Base-by-base conservation (phyloP, 2,888 invertebrate genomes). In the Silvanus unidentatus region DNA sequence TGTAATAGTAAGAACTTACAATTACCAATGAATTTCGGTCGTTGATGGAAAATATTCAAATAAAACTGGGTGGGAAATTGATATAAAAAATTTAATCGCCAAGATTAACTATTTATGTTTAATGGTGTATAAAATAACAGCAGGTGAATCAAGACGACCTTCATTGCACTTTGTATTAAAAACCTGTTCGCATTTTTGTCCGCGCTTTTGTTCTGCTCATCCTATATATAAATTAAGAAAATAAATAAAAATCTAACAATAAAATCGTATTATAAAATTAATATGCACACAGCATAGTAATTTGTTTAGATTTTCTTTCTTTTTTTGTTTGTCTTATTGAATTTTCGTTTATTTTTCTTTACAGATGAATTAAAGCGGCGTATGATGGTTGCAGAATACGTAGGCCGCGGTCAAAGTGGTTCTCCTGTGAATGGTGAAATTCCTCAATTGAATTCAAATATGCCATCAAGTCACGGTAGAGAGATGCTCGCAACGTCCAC, bases 371-470 rank as follows among this genome's bases (percentile, higher is more conserved):
- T 72, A 63, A 72, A 71, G 63, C 81, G 82, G 73, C 83, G 81
- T 77, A 87, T 85, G 79, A 88, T 88, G 86, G 88, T 89, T 74
- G 88, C 88, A 73, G 88, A 88, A 77, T 85, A 88, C 73, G 84
- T 87, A 67, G 77, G 86, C 71, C 85, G 86, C 66, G 86, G 82
- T 70, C 82, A 81, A 62, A 80, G 77, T 75, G 79, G 79, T 69
- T 81, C 81, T 65, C 80, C 81, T 62, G 78, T 81, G 58, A 81
- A 81, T 73, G 81, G 81, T 79, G 80, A 81, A 75, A 77, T 80
- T 56, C 78, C 81, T 59, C 76, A 75, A 59, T 64, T 79, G 62
- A 76, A 84, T 52, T 77, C 77, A 42, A 76, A 71, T 44, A 73
- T 76, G 59, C 72, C 77, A 41, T 72, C 75, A 34, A 66, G 67